A percentile compares a stretch with the other conserved stretches of the same genome.
phyloP scores from a whole-genome alignment of 2,888 invertebrate genomes.

The Dorcus parallelipipedus region DNA sequence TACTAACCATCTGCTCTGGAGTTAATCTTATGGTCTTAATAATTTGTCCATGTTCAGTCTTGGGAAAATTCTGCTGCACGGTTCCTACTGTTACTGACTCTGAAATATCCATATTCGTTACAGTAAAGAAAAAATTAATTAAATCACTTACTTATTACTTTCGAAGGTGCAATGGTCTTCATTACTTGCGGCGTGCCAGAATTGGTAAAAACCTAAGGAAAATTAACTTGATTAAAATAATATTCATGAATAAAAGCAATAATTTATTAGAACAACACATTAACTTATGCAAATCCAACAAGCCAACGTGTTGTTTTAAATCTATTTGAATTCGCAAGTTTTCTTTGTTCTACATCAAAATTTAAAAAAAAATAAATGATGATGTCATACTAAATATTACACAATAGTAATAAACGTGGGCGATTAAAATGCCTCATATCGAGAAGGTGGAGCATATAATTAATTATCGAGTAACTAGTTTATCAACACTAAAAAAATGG shows the following conservation, averaged over 20 bases:
- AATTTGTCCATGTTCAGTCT: slow-evolving; percentile 24
- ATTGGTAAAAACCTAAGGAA: slow-evolving; percentile 35
- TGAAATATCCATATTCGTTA: slow-evolving; percentile 10
- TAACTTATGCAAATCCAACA: too few species aligned
- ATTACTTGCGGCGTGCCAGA: slow-evolving; percentile 31
- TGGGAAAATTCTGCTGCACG: slow-evolving; percentile 9
- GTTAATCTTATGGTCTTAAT: slow-evolving; percentile 55
- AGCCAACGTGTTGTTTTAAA: too few species aligned
- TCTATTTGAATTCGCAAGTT: too few species aligned
- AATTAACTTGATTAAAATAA: background rate
- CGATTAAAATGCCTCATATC: too few species aligned
- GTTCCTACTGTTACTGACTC: slow-evolving; percentile 11
- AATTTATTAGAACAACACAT: too few species aligned
- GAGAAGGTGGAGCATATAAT: background rate
- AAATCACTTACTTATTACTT: slow-evolving; percentile 41
- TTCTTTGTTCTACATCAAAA: too few species aligned
- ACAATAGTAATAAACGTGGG: too few species aligned
- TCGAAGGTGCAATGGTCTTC: slow-evolving; percentile 27
- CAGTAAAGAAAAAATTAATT: background rate
- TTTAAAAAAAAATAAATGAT: too few species aligned
- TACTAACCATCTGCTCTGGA: slow-evolving; percentile 52
- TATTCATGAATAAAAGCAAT: too few species aligned
- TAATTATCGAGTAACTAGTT: background rate
- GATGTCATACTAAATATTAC: too few species aligned
- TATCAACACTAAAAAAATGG: too few species aligned